Percentiles rank a stretch among this genome's conserved stretches.
Conservation (phyloP, 2,888 invertebrate genomes). For the Calephelis perditalis region DNA sequence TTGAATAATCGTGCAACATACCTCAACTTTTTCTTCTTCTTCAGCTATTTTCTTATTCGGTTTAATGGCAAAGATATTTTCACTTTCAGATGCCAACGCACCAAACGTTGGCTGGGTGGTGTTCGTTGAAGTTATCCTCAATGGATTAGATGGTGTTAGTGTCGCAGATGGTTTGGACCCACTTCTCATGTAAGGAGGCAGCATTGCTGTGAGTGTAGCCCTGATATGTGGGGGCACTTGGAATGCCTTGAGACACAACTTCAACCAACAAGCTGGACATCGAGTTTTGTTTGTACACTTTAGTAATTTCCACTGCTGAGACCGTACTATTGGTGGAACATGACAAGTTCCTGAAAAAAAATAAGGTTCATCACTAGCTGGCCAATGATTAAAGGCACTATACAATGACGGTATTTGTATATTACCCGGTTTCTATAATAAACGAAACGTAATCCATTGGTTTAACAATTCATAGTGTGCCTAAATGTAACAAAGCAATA, state of each 20-base stretch:
- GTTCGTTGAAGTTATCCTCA: conserved; percentile 45
- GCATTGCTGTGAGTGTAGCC: conserved; percentile 81
- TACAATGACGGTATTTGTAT: no score
- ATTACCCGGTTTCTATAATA: no score
- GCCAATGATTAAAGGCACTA: no score
- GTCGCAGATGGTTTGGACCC: conserved; percentile 44
- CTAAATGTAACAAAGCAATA: no score
- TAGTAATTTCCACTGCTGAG: conserved; percentile 83
- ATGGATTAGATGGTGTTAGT: conserved; percentile 51
- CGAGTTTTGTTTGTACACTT: conserved; percentile 84
- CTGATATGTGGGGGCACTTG: conserved; percentile 85
- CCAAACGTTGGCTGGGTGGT: conserved; percentile 47
- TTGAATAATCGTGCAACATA: conserved; percentile 29
- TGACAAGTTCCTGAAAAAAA: conserved; percentile 80
- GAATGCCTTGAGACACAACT: conserved; percentile 88
- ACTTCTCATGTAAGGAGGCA: conserved; percentile 82
- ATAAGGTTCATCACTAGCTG: neutral
- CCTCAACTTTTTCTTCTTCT: conserved; percentile 57
- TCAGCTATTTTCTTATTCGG: conserved; percentile 49
- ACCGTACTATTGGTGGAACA: conserved; percentile 83
- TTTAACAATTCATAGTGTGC: no score
- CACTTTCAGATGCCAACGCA: conserved; percentile 48
- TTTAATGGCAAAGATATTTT: conserved; percentile 59
- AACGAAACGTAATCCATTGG: no score
- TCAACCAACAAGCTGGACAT: conserved; percentile 93